Conservation (phyloP, 1,140 invertebrate species). For the Aporrectodea caliginosa region DNA sequence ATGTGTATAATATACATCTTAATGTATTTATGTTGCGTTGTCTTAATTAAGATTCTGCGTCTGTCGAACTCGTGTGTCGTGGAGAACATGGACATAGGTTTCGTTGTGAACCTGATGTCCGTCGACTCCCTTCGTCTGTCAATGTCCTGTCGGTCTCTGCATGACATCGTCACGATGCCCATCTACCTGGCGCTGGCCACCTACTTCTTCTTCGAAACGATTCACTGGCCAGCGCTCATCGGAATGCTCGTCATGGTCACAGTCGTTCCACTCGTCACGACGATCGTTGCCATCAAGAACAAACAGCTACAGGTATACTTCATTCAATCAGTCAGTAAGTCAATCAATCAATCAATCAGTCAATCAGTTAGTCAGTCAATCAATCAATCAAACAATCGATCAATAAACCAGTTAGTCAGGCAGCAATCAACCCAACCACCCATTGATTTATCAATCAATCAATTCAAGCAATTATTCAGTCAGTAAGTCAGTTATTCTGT, state of each 20-base stretch:
- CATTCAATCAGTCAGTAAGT: no score
- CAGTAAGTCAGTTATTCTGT: neutral
- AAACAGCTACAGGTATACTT: neutral
- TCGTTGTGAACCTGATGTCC: conserved; percentile 26
- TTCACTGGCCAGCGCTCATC: neutral
- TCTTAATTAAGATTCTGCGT: neutral
- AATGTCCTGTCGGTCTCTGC: neutral
- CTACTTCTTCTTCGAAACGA: neutral
- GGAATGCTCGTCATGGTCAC: conserved; percentile 1
- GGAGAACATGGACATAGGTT: conserved; percentile 13
- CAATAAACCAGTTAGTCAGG: neutral
- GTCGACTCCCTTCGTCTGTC: conserved; percentile 9
- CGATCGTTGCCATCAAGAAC: neutral
- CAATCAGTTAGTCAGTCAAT: no score
- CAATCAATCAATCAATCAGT: no score
- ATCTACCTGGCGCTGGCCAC: neutral
- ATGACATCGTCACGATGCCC: neutral
- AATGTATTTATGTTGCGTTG: neutral
- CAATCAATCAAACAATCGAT: no score
- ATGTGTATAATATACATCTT: neutral
- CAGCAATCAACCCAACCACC: neutral
- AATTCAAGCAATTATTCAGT: neutral
- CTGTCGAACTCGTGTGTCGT: conserved; percentile 15
- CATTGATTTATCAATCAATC: conserved; percentile 4
- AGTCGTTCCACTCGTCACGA: neutral